Evolutionary conservation across 2,888 invertebrate genomes (phyloP).

Genomic region (Oscheius myriophilus): DNA sequence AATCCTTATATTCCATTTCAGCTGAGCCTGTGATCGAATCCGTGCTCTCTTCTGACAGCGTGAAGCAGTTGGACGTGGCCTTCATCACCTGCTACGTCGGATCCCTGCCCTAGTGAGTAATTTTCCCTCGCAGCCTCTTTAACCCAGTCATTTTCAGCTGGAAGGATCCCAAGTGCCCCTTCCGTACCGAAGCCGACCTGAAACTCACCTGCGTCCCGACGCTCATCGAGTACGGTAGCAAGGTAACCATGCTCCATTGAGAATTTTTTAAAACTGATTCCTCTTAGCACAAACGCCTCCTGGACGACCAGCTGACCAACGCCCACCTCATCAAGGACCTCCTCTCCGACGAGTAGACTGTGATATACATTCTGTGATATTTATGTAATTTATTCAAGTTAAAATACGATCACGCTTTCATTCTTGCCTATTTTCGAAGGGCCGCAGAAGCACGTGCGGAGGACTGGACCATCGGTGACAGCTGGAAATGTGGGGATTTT

Average conservation of each 20-base stretch:
- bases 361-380: constrained; percentile 1
- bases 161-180: constrained; percentile 48
- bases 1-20: constrained; percentile 26
- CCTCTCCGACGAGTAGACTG: constrained; percentile 34
- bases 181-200: constrained; percentile 47
- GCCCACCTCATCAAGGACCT: constrained; percentile 43
- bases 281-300: constrained; percentile 40
- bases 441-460: constrained; percentile 24
- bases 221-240: constrained; percentile 43
- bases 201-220: constrained; percentile 57
- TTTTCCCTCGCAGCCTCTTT: background rate
- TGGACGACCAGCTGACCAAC: constrained; percentile 44
- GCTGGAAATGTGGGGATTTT: background rate
- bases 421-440: constrained; percentile 17
- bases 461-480: constrained; percentile 12
- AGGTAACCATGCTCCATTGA: constrained; percentile 28
- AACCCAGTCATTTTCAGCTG: constrained; percentile 37
- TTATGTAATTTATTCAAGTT: constrained; percentile 8
- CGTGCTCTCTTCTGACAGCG: constrained; percentile 29
- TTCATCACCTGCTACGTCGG: constrained; percentile 53
- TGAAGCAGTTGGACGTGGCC: constrained; percentile 33
- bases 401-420: constrained; percentile 17
- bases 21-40: constrained; percentile 55
- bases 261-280: background rate
- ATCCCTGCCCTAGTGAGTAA: constrained; percentile 38